Percentiles rank a stretch among this genome's conserved stretches.
Evolutionary conservation across 2,888 invertebrate species (phyloP).

Genomic region (Drosophila lacicola): DNA sequence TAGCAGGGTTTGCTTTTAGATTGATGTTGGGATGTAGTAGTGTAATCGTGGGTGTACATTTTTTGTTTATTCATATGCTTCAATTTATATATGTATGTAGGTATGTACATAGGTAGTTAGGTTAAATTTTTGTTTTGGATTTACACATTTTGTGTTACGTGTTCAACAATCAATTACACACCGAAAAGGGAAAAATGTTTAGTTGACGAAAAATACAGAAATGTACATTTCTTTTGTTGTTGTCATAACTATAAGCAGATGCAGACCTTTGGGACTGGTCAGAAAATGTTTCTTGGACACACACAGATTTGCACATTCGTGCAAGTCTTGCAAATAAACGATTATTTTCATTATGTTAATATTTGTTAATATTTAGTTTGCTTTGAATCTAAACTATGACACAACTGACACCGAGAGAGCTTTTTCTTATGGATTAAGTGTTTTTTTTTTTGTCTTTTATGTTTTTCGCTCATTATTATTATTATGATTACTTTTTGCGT

Average conservation of each 20-base stretch:
- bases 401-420: constrained; percentile 71
- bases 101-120: constrained; percentile 24
- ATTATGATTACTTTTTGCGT: constrained; percentile 6
- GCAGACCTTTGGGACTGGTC: constrained; percentile 20
- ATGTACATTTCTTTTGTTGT: constrained; percentile 11
- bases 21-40: constrained; percentile 25
- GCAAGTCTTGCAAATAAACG: constrained; percentile 45
- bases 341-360: constrained; percentile 30
- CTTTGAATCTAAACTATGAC: constrained; percentile 66
- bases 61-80: constrained; percentile 32
- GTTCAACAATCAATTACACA: constrained; percentile 75
- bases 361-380: constrained; percentile 38
- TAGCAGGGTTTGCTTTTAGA: constrained; percentile 36
- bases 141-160: constrained; percentile 53
- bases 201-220: constrained; percentile 29
- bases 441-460: constrained; percentile 4
- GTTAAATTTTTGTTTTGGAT: constrained; percentile 21
- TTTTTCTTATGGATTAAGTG: constrained; percentile 49
- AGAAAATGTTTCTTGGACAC: constrained; percentile 22
- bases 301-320: not conserved
- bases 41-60: constrained; percentile 3
- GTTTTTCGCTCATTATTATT: too few species aligned
- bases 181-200: constrained; percentile 62
- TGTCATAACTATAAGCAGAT: constrained; percentile 5
- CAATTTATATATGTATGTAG: constrained; percentile 17